Conservation (phyloP, 2,888 invertebrate species). For the Mechanitis messenoides region DNA sequence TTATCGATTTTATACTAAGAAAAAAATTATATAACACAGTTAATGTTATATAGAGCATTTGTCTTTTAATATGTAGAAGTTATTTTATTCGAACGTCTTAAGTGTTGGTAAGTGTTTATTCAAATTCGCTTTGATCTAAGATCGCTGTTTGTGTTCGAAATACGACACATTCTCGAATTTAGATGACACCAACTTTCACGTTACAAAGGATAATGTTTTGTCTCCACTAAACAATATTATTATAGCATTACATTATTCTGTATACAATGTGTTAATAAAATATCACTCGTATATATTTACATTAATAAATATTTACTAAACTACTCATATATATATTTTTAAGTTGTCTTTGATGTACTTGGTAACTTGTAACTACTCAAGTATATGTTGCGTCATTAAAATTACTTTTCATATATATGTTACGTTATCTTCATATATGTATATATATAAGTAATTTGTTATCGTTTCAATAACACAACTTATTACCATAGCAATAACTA, state of each 20-base stretch:
- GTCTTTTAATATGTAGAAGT: slow-evolving; percentile 35
- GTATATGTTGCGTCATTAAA: no score
- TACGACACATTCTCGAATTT: slow-evolving; percentile 30
- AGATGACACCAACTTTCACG: slow-evolving; percentile 24
- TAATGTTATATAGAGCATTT: slow-evolving; percentile 10
- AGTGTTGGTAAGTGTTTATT: slow-evolving; percentile 52
- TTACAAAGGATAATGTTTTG: slow-evolving; percentile 27
- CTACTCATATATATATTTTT: no score
- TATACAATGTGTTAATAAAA: neutral
- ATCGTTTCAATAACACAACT: no score
- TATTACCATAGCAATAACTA: no score
- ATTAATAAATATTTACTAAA: no score
- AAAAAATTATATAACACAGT: neutral
- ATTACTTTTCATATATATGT: no score
- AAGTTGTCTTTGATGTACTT: no score
- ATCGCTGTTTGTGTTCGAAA: slow-evolving; percentile 32
- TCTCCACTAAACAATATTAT: slow-evolving; percentile 13
- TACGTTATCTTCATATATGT: no score
- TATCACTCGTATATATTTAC: no score
- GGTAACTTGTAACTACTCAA: no score
- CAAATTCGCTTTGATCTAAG: slow-evolving; percentile 63
- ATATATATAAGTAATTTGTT: no score
- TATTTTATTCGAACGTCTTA: slow-evolving; percentile 42
- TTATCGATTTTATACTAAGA: neutral
- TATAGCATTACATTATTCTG: slow-evolving; percentile 1